A percentile compares a stretch with the other conserved stretches of the same genome.
phyloP scores from a whole-genome alignment of 2,797 vertebrate genomes.

The Sebastes paucispinis region DNA sequence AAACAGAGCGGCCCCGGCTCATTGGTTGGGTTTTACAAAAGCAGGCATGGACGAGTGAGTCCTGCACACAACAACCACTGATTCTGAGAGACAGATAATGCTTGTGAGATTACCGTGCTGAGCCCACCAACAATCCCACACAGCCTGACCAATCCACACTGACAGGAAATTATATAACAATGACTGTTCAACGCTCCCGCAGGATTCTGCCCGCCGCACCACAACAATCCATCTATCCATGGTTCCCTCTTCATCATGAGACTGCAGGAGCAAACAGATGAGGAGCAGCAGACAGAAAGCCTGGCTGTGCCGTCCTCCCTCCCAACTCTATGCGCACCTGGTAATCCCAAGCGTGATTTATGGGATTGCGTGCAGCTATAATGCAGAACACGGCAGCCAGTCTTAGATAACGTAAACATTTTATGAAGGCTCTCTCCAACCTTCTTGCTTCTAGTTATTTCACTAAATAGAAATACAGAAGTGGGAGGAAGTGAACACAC shows the following conservation, averaged over 20 bases:
- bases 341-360: slow-evolving; percentile 56
- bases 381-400: slow-evolving; percentile 36
- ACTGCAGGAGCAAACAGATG: slow-evolving; percentile 25
- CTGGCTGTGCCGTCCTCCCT: slow-evolving; percentile 10
- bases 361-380: slow-evolving; percentile 48
- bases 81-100: slow-evolving; percentile 67
- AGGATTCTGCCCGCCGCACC: slow-evolving; percentile 41
- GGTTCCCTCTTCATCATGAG: slow-evolving; percentile 10
- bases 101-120: slow-evolving; percentile 66
- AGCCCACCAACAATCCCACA: slow-evolving; percentile 62
- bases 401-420: slow-evolving; percentile 51
- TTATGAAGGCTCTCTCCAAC: slow-evolving; percentile 29
- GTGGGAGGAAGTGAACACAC: slow-evolving; percentile 13
- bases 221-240: slow-evolving; percentile 48
- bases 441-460: slow-evolving; percentile 34
- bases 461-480: slow-evolving; percentile 22
- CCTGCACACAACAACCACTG: slow-evolving; percentile 49
- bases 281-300: slow-evolving; percentile 39
- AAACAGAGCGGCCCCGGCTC: slow-evolving; percentile 9
- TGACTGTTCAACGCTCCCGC: slow-evolving; percentile 52
- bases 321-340: slow-evolving; percentile 36
- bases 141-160: slow-evolving; percentile 55
- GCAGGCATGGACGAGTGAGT: slow-evolving; percentile 44
- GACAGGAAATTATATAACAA: slow-evolving; percentile 76
- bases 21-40: slow-evolving; percentile 41